Base-by-base conservation (phyloP, 2,888 invertebrate species). In the Platycnemis pennipes region DNA sequence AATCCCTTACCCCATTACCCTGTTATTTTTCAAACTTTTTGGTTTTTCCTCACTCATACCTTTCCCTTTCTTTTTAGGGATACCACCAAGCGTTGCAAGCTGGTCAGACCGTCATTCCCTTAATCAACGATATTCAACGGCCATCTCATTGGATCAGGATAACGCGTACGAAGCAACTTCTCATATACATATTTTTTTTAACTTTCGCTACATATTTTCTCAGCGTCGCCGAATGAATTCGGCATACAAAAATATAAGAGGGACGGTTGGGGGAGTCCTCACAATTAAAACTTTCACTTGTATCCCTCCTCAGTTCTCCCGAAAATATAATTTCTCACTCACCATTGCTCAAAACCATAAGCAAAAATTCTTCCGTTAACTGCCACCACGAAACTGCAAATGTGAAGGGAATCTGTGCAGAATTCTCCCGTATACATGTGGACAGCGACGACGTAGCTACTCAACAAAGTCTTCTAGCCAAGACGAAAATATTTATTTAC, bases 231-330 rank as follows among this genome's bases (percentile, higher is more conserved):
- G 1, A 77, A 37, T 77, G 13, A 16, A 31, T 37, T 77, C 37
- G 31, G 77, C 77, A 37, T 77, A 77, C 77, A 77, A 77, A 77
- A 77, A 77, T 77, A 77, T 31, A 77, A 37, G 77, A 77, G 77
- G 77, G 77, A 77, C 77, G 31, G 31, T 37, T 31, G 2, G 77
- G 77, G 77, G 37, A 77, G 77, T 13, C 77, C 77, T 31, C 11
- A 13, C 69, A 77, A 31, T 1, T 4, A 37, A 77, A 37, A 16
- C 37, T 16, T 37, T 37, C n/a, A 37, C 11, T 77, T 37, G n/a
- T n/a, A n/a, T n/a, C n/a, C n/a, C n/a, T n/a, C n/a, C 49, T 16
- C 77, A 13, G 13, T 77, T 37, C 77, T 37, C 37, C 31, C 8
- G 37, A 37, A 63, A 63, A 77, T 37, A 77, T 11, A 31, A 77